phyloP scores from a whole-genome alignment of 2,888 invertebrate genomes.

The Melinaea menophilus region DNA sequence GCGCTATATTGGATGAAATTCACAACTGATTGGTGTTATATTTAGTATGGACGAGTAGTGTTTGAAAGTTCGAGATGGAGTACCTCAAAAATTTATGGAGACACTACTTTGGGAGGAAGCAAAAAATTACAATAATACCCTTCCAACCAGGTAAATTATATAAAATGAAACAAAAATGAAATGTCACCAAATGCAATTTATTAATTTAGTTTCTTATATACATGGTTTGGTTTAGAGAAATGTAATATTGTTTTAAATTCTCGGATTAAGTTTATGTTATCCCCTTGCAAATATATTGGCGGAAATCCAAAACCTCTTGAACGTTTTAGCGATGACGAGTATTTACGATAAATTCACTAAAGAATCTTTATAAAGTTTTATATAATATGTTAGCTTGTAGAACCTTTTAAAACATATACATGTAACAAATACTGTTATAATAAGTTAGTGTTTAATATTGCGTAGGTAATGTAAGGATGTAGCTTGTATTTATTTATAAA shows the following conservation, averaged over 20 bases:
- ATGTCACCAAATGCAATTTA: neutral
- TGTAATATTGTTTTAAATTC: neutral
- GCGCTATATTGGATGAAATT: neutral
- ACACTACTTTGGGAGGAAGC: conserved; percentile 56
- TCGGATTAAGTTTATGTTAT: conserved; percentile 18
- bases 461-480: neutral
- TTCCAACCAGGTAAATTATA: conserved; percentile 63
- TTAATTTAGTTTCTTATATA: neutral
- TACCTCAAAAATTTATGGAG: conserved; percentile 64
- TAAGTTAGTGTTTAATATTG: conserved; percentile 1
- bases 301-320: conserved; percentile 40
- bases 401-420: neutral
- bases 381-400: neutral
- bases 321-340: conserved; percentile 44
- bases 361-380: conserved; percentile 1
- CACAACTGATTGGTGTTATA: neutral
- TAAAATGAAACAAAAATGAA: conserved; percentile 4
- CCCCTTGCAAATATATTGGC: conserved; percentile 39
- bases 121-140: conserved; percentile 61
- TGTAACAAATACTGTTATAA: neutral
- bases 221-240: neutral
- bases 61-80: conserved; percentile 45
- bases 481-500: neutral
- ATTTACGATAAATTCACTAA: neutral
- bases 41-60: conserved; percentile 10